These are phyloP conservation scores for Plebejus anna DNA, from an alignment of 2,888 invertebrate species.

Conservation along the genomic window DNA sequence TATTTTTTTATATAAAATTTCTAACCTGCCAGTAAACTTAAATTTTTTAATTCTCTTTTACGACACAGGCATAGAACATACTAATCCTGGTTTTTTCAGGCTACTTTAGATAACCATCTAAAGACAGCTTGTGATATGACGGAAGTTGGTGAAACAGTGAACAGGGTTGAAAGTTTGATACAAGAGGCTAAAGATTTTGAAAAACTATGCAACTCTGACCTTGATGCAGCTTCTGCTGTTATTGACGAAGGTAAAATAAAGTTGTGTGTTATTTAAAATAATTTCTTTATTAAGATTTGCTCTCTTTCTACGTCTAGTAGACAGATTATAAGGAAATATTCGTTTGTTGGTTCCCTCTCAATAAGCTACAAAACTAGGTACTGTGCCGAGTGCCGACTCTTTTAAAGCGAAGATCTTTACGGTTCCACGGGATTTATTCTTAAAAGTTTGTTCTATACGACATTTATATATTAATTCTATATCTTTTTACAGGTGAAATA, in stretches of 20 bases:
- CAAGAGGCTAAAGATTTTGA: conserved; percentile 89
- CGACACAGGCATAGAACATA: neutral
- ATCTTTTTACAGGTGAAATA: conserved; percentile 82
- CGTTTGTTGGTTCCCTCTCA: too few relatives aligned
- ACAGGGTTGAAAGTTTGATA: conserved; percentile 87
- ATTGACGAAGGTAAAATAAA: conserved; percentile 80
- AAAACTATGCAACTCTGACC: conserved; percentile 88
- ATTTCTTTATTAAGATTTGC: neutral
- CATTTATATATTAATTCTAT: too few relatives aligned
- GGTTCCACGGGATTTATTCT: too few relatives aligned
- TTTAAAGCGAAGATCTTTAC: too few relatives aligned
- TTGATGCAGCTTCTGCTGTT: conserved; percentile 90
- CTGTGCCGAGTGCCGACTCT: too few relatives aligned
- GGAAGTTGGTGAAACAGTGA: conserved; percentile 93
- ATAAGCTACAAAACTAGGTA: too few relatives aligned
- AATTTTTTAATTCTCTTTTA: neutral
- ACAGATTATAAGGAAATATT: neutral
- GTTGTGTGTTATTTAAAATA: neutral
- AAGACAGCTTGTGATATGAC: conserved; percentile 91
- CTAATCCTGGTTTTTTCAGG: conserved; percentile 60
- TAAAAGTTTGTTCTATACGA: too few relatives aligned
- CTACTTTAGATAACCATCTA: conserved; percentile 87
- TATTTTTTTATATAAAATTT: neutral
- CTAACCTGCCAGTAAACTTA: neutral
- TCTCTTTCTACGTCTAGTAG: neutral